Percentiles rank a stretch among this genome's conserved stretches.
These are phyloP conservation scores for Pomatostomus ruficeps DNA, from an alignment of 2,113 vertebrate genomes.

Conservation along the genomic window DNA sequence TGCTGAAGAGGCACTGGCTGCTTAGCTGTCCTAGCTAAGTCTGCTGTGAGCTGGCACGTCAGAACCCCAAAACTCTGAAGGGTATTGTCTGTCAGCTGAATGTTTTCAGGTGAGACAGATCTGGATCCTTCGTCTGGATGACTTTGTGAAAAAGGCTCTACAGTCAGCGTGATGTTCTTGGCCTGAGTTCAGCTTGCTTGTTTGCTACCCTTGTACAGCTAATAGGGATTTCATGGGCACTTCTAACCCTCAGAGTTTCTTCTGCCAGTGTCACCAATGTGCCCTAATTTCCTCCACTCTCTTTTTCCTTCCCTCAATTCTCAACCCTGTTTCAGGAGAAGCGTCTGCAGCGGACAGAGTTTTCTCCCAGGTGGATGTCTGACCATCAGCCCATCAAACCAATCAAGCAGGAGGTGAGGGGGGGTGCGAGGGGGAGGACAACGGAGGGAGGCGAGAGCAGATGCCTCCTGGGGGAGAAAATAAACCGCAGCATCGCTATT, in stretches of 20 bases:
- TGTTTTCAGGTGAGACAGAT: background rate
- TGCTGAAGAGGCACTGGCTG: background rate
- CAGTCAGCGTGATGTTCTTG: background rate
- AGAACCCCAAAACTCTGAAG: background rate
- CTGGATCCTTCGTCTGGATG: background rate
- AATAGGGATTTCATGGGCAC: constrained; percentile 42
- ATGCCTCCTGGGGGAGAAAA: constrained; percentile 54
- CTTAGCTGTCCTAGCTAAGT: background rate
- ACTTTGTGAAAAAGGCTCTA: background rate
- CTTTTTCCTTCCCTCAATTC: constrained; percentile 51
- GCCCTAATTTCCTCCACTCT: constrained; percentile 64
- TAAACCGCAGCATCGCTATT: constrained; percentile 53
- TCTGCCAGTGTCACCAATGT: constrained; percentile 15
- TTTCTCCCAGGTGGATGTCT: constrained; percentile 74
- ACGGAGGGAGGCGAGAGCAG: constrained; percentile 17
- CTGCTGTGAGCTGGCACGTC: background rate
- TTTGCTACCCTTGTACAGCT: constrained; percentile 24
- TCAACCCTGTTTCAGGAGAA: constrained; percentile 77
- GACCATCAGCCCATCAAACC: constrained; percentile 75
- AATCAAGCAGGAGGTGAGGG: constrained; percentile 77
- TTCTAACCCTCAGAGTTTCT: constrained; percentile 29
- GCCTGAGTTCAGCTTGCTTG: constrained; percentile 26
- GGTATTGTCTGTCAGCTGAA: background rate
- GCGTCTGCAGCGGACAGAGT: constrained; percentile 82
- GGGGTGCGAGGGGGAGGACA: constrained; percentile 33